Conservation (phyloP, 2,888 invertebrate genomes). For the Nomada hirtipes region DNA sequence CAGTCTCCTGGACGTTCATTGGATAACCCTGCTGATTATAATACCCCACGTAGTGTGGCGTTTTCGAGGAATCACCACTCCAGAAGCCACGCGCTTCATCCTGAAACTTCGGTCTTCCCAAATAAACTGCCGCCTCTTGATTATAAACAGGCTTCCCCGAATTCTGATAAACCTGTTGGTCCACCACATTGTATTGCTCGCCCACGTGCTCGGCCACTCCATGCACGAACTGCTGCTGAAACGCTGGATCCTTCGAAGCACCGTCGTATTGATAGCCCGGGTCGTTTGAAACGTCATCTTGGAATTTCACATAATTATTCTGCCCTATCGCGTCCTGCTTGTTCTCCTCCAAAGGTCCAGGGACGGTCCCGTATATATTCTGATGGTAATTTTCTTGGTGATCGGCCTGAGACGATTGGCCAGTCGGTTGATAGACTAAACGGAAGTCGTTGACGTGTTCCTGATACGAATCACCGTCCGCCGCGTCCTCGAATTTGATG, state of each 20-base stretch:
- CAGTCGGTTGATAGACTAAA: constrained; percentile 13
- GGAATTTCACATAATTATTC: constrained; percentile 60
- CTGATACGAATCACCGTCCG: constrained; percentile 2
- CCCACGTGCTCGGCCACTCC: constrained; percentile 21
- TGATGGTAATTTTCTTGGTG: not conserved
- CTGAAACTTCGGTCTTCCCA: constrained; percentile 65
- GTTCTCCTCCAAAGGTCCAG: not conserved
- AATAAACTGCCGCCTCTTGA: constrained; percentile 3
- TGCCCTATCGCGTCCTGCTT: not conserved
- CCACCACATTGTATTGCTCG: constrained; percentile 9
- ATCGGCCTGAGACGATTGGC: not conserved
- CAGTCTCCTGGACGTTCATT: constrained; percentile 25
- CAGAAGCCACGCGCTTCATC: not conserved
- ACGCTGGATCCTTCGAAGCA: constrained; percentile 8
- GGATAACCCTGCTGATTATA: constrained; percentile 36
- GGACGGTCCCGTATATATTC: not conserved
- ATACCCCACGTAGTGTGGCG: constrained; percentile 17
- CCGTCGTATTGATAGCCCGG: constrained; percentile 19
- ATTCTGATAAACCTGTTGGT: constrained; percentile 41
- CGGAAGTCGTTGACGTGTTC: constrained; percentile 22
- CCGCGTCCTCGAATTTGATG: constrained; percentile 68
- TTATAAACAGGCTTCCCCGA: constrained; percentile 43
- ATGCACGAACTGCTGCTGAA: constrained; percentile 1
- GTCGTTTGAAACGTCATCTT: constrained; percentile 55
- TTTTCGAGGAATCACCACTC: not conserved